Evolutionary conservation across 2,113 vertebrate genomes (phyloP), one percentile per base, ranked within the genome.

Genomic region (Gyps fulvus): DNA sequence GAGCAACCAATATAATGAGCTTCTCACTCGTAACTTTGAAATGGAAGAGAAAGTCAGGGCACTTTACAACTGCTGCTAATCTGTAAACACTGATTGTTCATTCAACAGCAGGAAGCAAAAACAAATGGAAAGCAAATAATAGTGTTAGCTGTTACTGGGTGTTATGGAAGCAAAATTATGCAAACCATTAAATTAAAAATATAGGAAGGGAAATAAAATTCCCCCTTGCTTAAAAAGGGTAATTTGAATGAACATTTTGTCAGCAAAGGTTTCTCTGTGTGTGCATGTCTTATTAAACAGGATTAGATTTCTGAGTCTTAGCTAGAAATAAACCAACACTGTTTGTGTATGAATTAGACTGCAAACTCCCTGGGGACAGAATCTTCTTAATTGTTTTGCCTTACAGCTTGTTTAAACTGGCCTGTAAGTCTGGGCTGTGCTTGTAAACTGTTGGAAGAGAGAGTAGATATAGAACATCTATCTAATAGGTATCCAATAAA

Each of bases 61-160:
- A 85, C 91, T 97, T 97, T 96, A 96, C 96, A 96, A 97, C 93
- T 90, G 82, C 90, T 90, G 94, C 94, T 97, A 95, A 97, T 97
- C 96, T 95, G 94, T 95, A 98, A 98, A 98, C 97, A 97, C 23
- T 84, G 95, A 91, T 97, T 93, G 93, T 96, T 98, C 97, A 97
- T 98, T 98, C 98, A 98, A 81, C 74, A 95, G 95, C 92, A 91
- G 91, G 94, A 96, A 97, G 85, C 83, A 89, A 96, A 93, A 98
- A 94, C 94, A 95, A 96, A 95, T 55, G 58, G 74, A 82, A 90
- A 98, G 87, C 50, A 90, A 95, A 87, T 52, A 87, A 80, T 70
- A 25, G 66, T 83, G 36, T 95, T 94, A 92, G 89, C 72, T 84
- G 69, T 79, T 95, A 59, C 7, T 42, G 15, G n/a, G 45, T 87